Conservation (phyloP, 2,888 invertebrate species). For the Desoria tigrina region DNA sequence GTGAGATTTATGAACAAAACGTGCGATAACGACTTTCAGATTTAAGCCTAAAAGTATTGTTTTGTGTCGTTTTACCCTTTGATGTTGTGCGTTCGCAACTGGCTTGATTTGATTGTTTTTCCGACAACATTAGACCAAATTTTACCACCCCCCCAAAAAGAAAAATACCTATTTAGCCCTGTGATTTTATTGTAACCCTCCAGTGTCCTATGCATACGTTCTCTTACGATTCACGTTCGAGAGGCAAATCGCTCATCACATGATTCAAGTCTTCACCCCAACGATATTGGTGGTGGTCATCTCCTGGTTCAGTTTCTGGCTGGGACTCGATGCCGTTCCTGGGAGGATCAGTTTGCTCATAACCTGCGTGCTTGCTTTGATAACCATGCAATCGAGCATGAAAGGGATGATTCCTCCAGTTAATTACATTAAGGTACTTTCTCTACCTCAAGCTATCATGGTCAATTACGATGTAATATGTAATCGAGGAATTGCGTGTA, state of each 20-base stretch:
- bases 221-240: slow-evolving; percentile 78
- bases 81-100: slow-evolving; percentile 5
- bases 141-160: no score
- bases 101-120: slow-evolving; percentile 47
- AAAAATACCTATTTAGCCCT: slow-evolving; percentile 77
- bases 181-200: no score
- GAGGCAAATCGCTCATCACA: slow-evolving; percentile 79
- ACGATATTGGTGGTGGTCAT: slow-evolving; percentile 79
- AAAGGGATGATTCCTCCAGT: slow-evolving; percentile 81
- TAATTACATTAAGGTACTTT: slow-evolving; percentile 76
- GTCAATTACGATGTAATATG: no score
- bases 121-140: no score
- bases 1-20: no score
- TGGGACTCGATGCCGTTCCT: slow-evolving; percentile 80
- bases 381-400: slow-evolving; percentile 82
- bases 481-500: no score
- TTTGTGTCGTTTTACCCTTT: no score
- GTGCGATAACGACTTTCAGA: no score
- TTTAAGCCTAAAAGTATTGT: no score
- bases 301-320: slow-evolving; percentile 86
- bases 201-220: slow-evolving; percentile 76
- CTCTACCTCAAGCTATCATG: slow-evolving; percentile 82
- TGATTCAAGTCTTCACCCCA: slow-evolving; percentile 82
- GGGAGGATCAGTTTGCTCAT: slow-evolving; percentile 78
- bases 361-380: slow-evolving; percentile 79